phyloP scores from a whole-genome alignment of 2,113 vertebrate genomes.

The Turdus rufiventris region DNA sequence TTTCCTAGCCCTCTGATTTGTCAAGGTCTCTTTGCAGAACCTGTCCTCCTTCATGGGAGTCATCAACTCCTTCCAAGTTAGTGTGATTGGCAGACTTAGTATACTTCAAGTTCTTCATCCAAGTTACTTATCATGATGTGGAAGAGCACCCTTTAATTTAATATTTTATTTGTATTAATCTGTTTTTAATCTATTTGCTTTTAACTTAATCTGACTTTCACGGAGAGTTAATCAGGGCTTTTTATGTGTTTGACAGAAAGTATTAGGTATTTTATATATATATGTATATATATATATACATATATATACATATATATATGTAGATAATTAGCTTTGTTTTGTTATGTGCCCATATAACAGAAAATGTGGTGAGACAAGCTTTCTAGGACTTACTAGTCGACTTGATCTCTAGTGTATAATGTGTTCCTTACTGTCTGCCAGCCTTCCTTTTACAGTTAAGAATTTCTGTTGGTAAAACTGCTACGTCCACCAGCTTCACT shows the following conservation, averaged over 20 bases:
- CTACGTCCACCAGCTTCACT: neutral
- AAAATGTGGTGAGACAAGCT: neutral
- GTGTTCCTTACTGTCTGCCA: rapidly evolving
- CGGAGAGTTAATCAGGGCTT: rapidly evolving
- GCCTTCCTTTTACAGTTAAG: neutral
- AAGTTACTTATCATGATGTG: neutral
- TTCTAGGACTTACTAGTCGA: neutral
- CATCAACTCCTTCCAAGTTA: neutral
- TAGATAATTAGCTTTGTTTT: neutral
- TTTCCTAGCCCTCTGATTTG: neutral
- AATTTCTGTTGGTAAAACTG: neutral
- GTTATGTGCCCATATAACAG: neutral
- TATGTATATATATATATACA: no score
- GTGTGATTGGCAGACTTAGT: neutral
- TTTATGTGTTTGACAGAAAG: neutral
- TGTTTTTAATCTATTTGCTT: neutral
- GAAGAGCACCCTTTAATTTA: neutral
- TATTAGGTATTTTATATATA: no score
- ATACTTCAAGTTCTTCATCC: neutral
- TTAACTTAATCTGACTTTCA: neutral
- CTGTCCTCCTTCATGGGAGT: neutral
- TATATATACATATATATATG: no score
- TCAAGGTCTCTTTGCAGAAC: neutral
- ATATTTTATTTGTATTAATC: neutral
- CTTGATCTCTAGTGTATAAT: neutral